Base-by-base conservation (phyloP, 2,113 vertebrate genomes). In the Pholis gunnellus region DNA sequence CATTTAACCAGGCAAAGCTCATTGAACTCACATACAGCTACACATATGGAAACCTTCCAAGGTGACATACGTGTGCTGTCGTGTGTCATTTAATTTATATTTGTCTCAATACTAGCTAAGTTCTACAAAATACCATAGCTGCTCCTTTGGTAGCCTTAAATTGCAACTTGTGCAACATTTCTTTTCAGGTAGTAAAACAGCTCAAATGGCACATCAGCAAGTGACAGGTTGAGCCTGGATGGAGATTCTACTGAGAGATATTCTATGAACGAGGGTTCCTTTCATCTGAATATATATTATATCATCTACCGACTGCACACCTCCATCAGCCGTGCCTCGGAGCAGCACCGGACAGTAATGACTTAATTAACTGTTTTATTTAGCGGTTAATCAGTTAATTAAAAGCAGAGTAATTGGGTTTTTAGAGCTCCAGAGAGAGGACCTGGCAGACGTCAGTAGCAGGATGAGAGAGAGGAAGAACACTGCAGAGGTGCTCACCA, bases 301-400 rank as follows among this genome's bases (percentile, higher is more conserved):
- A 66, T 87, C 52, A 54, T 75, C 64, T 25, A 1, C 61, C 57
- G 64, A 83, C 63, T 67, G 71, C 59, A 68, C 71, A 79, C 57
- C 76, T 82, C 78, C n/a, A 80, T 75, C 74, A 78, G 69, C 40
- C 22, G 76, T 2, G 15, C 69, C 72, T 72, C 57, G 11, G 82
- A 18, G 9, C 78, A 71, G 75, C 42, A 56, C 75, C 69, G 70
- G 34, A 75, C 78, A 29, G 64, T 86, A 90, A 91, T 88, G 63
- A 85, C 78, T 93, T 91, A 79, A 93, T 92, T 90, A 89, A 87
- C 78, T 81, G 79, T 83, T 85, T 90, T 89, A 90, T 84, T 91
- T 87, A 56, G 72, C 87, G 65, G 87, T 88, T 89, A 88, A 90
- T 90, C 86, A 85, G 82, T 86, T 89, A 82, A 92, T 94, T 91